Percentiles rank a stretch among this genome's conserved stretches.
These are phyloP conservation scores for Sisyra nigra DNA, from an alignment of 2,888 invertebrate species.

Conservation along the genomic window DNA sequence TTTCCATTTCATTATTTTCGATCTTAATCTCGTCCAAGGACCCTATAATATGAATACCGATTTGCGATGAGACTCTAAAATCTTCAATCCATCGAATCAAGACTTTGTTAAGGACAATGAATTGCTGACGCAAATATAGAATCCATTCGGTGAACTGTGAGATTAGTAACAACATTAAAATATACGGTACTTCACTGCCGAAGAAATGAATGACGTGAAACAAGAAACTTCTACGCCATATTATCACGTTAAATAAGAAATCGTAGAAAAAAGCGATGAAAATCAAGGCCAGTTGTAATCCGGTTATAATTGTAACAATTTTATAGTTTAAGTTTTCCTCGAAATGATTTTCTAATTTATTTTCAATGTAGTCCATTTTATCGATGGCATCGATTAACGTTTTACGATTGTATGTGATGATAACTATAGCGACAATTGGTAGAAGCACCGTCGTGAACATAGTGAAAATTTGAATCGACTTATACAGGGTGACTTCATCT, in stretches of 20 bases:
- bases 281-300: not conserved
- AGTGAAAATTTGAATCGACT: not conserved
- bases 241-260: not conserved
- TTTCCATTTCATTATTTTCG: not conserved
- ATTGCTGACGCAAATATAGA: not conserved
- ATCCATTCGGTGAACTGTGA: not conserved
- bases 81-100: not conserved
- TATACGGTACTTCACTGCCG: not conserved
- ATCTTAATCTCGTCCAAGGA: no score
- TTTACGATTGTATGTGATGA: not conserved
- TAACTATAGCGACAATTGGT: not conserved
- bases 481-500: not conserved
- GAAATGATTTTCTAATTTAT: not conserved
- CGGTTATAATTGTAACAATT: not conserved
- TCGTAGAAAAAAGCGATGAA: not conserved
- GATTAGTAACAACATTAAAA: not conserved
- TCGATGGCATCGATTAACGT: not conserved
- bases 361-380: not conserved
- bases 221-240: not conserved
- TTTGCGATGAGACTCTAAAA: not conserved
- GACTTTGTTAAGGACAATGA: not conserved
- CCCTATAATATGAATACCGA: not conserved
- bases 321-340: not conserved
- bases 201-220: not conserved
- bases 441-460: not conserved